Evolutionary conservation across 2,888 invertebrate species (phyloP).

Genomic region (Callosobruchus maculatus): DNA sequence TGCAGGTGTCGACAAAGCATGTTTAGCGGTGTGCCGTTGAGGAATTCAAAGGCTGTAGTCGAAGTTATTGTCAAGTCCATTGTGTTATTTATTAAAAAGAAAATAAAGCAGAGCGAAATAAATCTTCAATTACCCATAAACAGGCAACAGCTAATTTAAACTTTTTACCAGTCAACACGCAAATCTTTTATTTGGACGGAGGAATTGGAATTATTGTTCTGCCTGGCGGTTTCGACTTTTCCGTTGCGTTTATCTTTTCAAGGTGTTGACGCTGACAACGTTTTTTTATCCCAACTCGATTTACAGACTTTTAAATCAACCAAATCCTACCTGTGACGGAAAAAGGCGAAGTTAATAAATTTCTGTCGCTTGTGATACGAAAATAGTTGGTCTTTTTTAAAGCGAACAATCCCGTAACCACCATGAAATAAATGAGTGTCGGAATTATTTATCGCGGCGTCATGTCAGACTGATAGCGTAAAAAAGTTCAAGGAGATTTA

Average conservation of each 20-base stretch:
- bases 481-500: not conserved
- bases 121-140: not conserved
- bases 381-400: not conserved
- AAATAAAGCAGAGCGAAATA: not conserved
- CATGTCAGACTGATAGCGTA: not conserved
- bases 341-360: not conserved
- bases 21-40: too few species aligned
- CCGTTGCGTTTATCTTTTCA: not conserved
- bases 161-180: not conserved
- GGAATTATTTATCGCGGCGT: not conserved
- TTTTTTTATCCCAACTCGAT: not conserved
- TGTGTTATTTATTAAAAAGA: too few species aligned
- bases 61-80: too few species aligned
- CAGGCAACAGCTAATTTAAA: not conserved
- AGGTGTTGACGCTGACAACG: not conserved
- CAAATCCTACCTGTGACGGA: not conserved
- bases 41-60: too few species aligned
- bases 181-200: not conserved
- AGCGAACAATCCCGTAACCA: not conserved
- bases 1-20: too few species aligned
- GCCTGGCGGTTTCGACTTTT: not conserved
- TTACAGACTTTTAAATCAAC: not conserved
- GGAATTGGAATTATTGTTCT: not conserved
- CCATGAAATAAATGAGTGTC: not conserved
- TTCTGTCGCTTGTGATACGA: not conserved